Evolutionary conservation across 2,113 vertebrate species (phyloP).

Genomic region (Otus sunia): DNA sequence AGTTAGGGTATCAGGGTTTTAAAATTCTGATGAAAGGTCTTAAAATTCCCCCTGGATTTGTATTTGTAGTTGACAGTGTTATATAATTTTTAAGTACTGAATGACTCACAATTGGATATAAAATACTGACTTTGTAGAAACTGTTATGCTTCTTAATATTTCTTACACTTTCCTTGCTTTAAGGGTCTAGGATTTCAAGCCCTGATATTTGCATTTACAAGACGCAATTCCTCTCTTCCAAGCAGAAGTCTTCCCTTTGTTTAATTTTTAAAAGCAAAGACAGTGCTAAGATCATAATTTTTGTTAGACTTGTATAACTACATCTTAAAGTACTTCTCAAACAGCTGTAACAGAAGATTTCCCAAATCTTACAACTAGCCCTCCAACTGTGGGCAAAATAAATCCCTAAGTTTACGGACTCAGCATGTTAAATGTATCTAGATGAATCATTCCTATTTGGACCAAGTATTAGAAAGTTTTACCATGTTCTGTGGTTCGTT

Average conservation of each 20-base stretch:
- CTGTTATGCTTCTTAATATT: not conserved
- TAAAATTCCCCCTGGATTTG: slow-evolving; percentile 1
- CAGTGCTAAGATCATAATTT: not conserved
- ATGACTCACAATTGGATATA: not conserved
- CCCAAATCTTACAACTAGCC: not conserved
- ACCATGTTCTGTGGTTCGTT: not conserved
- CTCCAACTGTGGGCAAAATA: slow-evolving; percentile 6
- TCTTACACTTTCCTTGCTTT: not conserved
- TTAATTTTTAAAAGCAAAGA: slow-evolving; percentile 20
- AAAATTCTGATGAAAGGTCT: not conserved
- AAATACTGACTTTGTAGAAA: not conserved
- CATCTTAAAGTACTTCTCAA: slow-evolving; percentile 26
- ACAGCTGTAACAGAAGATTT: slow-evolving; percentile 30
- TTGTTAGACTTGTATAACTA: not conserved
- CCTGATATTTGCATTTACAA: not conserved
- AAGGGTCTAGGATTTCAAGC: not conserved
- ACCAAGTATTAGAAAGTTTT: not conserved
- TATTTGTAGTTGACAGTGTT: not conserved
- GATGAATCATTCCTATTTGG: not conserved
- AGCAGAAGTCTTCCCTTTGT: not conserved
- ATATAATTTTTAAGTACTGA: slow-evolving; percentile 14
- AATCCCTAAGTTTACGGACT: not conserved
- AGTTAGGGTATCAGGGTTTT: not conserved
- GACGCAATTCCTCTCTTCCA: not conserved
- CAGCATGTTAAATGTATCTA: not conserved